phyloP scores from a whole-genome alignment of 2,888 invertebrate genomes.

The Listrodromus nycthemerus region DNA sequence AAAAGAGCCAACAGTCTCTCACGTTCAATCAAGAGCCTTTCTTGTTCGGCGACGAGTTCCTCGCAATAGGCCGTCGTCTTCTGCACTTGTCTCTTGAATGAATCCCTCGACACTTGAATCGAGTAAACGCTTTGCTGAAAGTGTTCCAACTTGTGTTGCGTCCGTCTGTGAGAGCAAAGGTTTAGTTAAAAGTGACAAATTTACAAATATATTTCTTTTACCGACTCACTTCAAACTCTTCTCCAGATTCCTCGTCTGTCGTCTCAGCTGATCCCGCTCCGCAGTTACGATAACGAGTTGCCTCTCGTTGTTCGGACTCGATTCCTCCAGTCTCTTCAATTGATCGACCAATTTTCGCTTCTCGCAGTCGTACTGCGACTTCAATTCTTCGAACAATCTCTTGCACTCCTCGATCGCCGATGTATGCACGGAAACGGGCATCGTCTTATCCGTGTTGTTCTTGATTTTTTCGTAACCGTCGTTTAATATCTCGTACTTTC shows the following conservation, averaged over 20 bases:
- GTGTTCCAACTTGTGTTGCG: conserved; percentile 84
- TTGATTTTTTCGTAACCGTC: conserved; percentile 86
- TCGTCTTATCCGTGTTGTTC: conserved; percentile 86
- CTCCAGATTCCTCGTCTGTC: conserved; percentile 86
- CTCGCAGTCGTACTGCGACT: conserved; percentile 90
- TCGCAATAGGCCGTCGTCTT: conserved; percentile 86
- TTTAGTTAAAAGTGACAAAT: background rate
- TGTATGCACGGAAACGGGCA: conserved; percentile 89
- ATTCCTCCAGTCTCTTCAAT: conserved; percentile 85
- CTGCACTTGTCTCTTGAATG: conserved; percentile 85
- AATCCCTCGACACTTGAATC: conserved; percentile 85
- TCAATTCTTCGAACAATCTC: conserved; percentile 90
- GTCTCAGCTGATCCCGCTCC: conserved; percentile 85
- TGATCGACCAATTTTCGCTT: conserved; percentile 87
- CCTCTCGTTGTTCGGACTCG: conserved; percentile 85
- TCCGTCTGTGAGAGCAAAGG: conserved; percentile 80
- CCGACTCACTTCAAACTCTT: conserved; percentile 86
- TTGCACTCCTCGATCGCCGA: conserved; percentile 91
- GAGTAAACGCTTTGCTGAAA: conserved; percentile 84
- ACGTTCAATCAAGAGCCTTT: conserved; percentile 84
- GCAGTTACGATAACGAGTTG: conserved; percentile 84
- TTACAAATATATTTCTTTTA: background rate
- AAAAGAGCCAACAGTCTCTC: conserved; percentile 75
- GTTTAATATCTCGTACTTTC: conserved; percentile 86
- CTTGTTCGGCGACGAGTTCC: conserved; percentile 86